Evolutionary conservation across 2,888 invertebrate species (phyloP).

Genomic region (Himalopsyche tibetana): DNA sequence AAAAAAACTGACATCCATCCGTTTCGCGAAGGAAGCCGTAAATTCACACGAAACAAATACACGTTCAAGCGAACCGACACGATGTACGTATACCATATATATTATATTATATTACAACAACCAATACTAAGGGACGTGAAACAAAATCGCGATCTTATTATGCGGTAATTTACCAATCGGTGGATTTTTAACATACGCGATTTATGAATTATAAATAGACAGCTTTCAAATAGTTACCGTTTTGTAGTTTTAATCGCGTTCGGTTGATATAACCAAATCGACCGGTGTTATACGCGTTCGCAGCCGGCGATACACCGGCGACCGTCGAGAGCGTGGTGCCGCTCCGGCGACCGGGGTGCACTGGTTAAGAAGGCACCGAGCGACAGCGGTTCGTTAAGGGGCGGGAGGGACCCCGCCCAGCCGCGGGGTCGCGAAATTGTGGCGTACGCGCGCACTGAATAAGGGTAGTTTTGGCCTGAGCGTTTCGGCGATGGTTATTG

Average conservation of each 20-base stretch:
- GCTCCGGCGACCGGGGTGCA: constrained; percentile 19
- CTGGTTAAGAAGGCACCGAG: constrained; percentile 50
- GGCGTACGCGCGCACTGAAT: constrained; percentile 44
- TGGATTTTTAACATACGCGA: no score
- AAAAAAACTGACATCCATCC: constrained; percentile 36
- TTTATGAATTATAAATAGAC: no score
- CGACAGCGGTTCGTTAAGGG: constrained; percentile 54
- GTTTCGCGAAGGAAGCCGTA: constrained; percentile 39
- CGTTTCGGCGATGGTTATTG: constrained; percentile 70
- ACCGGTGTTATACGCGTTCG: not conserved
- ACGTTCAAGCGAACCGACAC: not conserved
- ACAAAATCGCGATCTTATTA: no score
- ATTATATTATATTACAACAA: no score
- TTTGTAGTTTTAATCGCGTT: not conserved
- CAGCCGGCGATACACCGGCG: not conserved
- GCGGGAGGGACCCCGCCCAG: constrained; percentile 68
- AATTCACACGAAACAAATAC: constrained; percentile 24
- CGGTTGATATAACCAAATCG: not conserved
- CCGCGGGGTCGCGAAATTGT: constrained; percentile 47
- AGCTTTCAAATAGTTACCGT: constrained; percentile 13
- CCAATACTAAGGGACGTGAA: no score
- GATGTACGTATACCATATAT: no score
- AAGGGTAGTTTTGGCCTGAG: constrained; percentile 67
- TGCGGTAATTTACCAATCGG: no score
- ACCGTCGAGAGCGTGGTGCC: not conserved